Evolutionary conservation across 2,888 invertebrate genomes (phyloP).

Genomic region (Microctonus hyperodae): DNA sequence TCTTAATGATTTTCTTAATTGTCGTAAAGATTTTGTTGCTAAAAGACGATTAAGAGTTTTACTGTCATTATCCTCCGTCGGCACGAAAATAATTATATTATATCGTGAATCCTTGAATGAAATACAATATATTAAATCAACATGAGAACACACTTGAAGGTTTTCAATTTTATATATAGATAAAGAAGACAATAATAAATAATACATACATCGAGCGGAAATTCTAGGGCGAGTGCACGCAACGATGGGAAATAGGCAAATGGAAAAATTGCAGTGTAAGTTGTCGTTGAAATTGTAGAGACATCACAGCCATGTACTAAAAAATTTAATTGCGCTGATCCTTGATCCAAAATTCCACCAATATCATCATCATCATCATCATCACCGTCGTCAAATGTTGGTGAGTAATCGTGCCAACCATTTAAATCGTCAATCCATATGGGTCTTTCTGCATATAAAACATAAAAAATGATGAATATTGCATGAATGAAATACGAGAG

Average conservation of each 20-base stretch:
- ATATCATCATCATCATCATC: constrained; percentile 38
- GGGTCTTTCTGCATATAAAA: constrained; percentile 48
- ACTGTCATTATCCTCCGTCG: constrained; percentile 69
- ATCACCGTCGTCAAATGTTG: constrained; percentile 39
- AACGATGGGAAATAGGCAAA: constrained; percentile 77
- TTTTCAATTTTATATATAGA: neutral
- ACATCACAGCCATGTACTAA: constrained; percentile 59
- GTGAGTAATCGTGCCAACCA: constrained; percentile 48
- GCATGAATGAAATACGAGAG: neutral
- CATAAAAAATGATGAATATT: neutral
- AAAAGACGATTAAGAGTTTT: constrained; percentile 68
- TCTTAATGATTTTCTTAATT: constrained; percentile 73
- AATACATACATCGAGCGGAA: constrained; percentile 78
- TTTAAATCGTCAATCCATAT: constrained; percentile 57
- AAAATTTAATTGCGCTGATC: constrained; percentile 56
- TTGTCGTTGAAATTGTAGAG: constrained; percentile 65
- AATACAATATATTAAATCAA: neutral
- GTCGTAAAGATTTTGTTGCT: constrained; percentile 68
- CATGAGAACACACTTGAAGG: constrained; percentile 1
- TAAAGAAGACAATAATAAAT: constrained; percentile 4
- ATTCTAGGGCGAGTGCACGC: constrained; percentile 75
- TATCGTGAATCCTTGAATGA: constrained; percentile 68
- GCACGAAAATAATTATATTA: constrained; percentile 77
- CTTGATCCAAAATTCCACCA: constrained; percentile 23
- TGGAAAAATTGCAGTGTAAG: constrained; percentile 79